Percentiles rank a stretch among this genome's conserved stretches.
These are phyloP conservation scores for Pseudoatta argentina DNA, from an alignment of 1,140 invertebrate genomes.

Conservation along the genomic window DNA sequence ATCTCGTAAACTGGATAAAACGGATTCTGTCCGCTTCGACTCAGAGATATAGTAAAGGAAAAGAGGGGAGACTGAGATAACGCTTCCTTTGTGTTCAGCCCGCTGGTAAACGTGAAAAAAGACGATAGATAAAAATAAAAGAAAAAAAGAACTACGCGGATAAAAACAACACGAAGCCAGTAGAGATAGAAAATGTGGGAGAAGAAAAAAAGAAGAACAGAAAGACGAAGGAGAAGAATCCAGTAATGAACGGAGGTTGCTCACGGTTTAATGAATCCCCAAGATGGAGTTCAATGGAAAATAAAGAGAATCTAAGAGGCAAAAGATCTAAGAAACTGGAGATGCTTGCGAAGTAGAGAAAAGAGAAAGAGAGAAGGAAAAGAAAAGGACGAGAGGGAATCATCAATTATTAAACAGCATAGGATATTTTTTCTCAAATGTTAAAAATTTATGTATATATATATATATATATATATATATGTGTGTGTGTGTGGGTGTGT, in stretches of 20 bases:
- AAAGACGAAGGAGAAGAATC: slow-evolving; percentile 32
- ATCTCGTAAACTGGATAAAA: slow-evolving; percentile 56
- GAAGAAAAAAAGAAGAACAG: background rate
- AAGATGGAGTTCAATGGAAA: slow-evolving; percentile 44
- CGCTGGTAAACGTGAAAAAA: slow-evolving; percentile 47
- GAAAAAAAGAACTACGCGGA: slow-evolving; percentile 22
- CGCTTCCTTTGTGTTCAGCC: slow-evolving; percentile 57
- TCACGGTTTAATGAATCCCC: slow-evolving; percentile 70
- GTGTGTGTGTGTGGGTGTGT: no score
- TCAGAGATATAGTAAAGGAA: background rate
- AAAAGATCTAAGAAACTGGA: background rate
- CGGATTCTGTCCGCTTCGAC: slow-evolving; percentile 40
- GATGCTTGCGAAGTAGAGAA: background rate
- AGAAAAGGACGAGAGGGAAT: background rate
- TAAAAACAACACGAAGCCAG: slow-evolving; percentile 36
- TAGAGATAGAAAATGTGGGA: background rate
- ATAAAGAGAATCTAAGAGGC: slow-evolving; percentile 53
- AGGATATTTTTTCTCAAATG: background rate
- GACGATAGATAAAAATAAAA: slow-evolving; percentile 12
- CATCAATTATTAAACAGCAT: background rate
- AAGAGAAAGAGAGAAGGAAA: background rate
- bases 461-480: no score
- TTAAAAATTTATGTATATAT: background rate
- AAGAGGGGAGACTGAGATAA: slow-evolving; percentile 37
- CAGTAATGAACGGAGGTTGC: slow-evolving; percentile 65